Evolutionary conservation across 2,113 vertebrate species (phyloP), one percentile per base, ranked within the genome.

Genomic region (Camarhynchus parvulus): DNA sequence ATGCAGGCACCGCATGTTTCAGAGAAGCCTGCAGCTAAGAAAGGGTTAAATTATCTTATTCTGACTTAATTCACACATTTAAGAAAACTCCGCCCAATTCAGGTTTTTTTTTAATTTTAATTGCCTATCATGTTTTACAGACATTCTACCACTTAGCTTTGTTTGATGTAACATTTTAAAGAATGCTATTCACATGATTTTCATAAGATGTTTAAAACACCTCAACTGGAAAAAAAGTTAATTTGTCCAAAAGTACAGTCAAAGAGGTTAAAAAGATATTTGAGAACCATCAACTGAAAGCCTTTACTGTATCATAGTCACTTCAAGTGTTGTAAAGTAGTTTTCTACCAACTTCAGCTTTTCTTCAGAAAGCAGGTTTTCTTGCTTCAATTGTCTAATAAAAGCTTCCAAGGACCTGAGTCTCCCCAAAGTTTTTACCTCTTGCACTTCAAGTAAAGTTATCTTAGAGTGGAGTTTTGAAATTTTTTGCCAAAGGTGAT

Each of bases 401-500:
- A 99, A 92, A 18, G 95, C 87, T 98, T 99, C 98, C 72, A 99
- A 96, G 55, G 98, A 97, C 47, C 94, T 98, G 61, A 99, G 96
- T 81, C 98, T 98, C 52, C 95, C 97, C 93, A 99, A 73, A 15
- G 98, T 99, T 89, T 96, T 97, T 81, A 98, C 96, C 75, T 99
- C 98, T 76, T 98, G 97, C 61, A 97, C 97, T 90, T 99, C 98
- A 83, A 99, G 98, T 42, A 98, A 97, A 76, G 98, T 97, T 68
- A 99, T 97, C 93, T 99, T 99, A 49, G 98, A 97, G 77, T 98
- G 98, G 16, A 99, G 97, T 81, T 97, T 98, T 53, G 98, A 97
- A 92, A 99, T 98, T 92, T 98, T 99, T 93, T 97, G 97, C 98
- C 98, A 99, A 33, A 99, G 98, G 84, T 98, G 97, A 83, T 98